Percentiles rank a stretch among this genome's conserved stretches.
phyloP scores from a whole-genome alignment of 1,140 invertebrate genomes.

The Papilio machaon region DNA sequence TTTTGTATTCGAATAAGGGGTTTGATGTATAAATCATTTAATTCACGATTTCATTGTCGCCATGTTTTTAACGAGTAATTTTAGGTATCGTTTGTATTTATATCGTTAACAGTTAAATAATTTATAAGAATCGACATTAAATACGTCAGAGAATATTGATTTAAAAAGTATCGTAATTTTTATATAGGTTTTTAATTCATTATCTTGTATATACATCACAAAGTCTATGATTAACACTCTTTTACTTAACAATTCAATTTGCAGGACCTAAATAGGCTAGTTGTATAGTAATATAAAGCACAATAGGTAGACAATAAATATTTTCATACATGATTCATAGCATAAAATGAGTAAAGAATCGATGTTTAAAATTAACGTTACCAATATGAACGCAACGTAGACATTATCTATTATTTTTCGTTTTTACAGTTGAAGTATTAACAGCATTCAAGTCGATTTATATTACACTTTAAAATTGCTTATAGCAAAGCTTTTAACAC shows the following conservation, averaged over 20 bases:
- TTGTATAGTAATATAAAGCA: constrained; percentile 6
- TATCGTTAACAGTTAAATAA: neutral
- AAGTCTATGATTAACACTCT: too few relatives aligned
- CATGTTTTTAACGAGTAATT: neutral
- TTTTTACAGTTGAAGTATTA: neutral
- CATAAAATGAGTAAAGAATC: neutral
- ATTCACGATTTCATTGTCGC: neutral
- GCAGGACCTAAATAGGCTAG: neutral
- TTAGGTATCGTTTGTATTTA: neutral
- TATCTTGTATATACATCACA: too few relatives aligned
- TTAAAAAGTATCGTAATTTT: neutral
- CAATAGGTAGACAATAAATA: constrained; percentile 8
- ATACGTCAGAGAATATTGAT: neutral
- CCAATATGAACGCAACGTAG: neutral
- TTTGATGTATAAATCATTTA: constrained; percentile 23
- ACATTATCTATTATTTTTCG: neutral
- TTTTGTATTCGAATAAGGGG: neutral
- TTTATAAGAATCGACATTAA: neutral
- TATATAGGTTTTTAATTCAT: too few relatives aligned
- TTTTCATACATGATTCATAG: constrained; percentile 24
- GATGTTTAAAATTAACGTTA: constrained; percentile 5
- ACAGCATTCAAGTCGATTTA: neutral
- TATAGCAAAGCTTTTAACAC: too few relatives aligned
- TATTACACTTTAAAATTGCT: neutral
- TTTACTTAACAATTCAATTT: constrained; percentile 2